Evolutionary conservation across 2,113 vertebrate genomes (phyloP), one percentile per base, ranked within the genome.

Genomic region (Rhodinocichla rosea): DNA sequence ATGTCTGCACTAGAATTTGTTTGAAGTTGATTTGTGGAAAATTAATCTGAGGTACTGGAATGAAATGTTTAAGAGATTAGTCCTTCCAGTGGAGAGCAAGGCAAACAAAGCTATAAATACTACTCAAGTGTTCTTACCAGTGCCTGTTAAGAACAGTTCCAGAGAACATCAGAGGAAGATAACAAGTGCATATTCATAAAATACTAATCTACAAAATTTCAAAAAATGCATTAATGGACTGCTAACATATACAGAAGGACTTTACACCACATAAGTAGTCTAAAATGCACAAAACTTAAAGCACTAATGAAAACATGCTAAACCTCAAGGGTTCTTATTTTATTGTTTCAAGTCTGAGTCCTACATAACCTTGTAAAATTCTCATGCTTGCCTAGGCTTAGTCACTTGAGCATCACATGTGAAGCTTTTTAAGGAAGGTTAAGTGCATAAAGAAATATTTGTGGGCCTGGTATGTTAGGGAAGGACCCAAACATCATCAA

Each of bases 21-120:
- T 78, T 83, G 37, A 90, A 67, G 87, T 42, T 85, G 57, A 93
- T 68, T 90, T 85, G 39, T 78, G 45, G 83, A 62, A 65, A 88
- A 93, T 83, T 83, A 69, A 90, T 93, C 63, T 70, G 76, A 83
- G 37, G 26, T 74, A 57, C 33, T 57, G n/a, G 64, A 92, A 88
- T 65, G 26, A 87, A 77, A 68, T 40, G 44, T 86, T 63, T 42
- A 65, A 65, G 68, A 83, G 89, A 88, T 79, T 80, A 90, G 37
- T 53, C 32, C 42, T 90, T 59, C 71, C 76, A 70, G 47, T 23
- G 76, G 37, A 90, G 22, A 88, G 45, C 45, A 74, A 94, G 89
- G 56, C 47, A 94, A 96, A 87, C 17, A 47, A 74, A 77, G 75
- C 75, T 92, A 76, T 93, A 95, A 93, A 93, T 93, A 95, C 26